Evolutionary conservation across 2,797 vertebrate genomes (phyloP), one percentile per base, ranked within the genome.

Genomic region (Anguilla anguilla): DNA sequence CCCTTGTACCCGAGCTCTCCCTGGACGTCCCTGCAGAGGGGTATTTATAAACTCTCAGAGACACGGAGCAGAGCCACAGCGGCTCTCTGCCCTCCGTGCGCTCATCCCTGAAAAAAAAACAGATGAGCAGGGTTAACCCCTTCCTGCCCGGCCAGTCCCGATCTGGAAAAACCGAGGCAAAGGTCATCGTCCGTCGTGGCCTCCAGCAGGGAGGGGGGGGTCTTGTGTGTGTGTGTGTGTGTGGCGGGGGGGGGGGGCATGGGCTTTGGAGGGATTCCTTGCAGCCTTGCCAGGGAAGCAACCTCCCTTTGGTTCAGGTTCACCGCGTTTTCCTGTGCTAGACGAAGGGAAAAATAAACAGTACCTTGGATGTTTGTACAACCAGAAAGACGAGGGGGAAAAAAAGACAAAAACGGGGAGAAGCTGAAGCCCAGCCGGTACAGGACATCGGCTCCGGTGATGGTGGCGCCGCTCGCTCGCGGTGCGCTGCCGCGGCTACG

Each of bases 1-100:
- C 85, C 88, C 72, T 59, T 87, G 55, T 85, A 86, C 86, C 88
- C 31, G 55, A 86, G 57, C 85, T 87, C 86, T 88, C 35, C 57
- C 64, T 72, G 88, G 88, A 87, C 79, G 83, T 89, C 92, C 92
- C 91, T 86, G 57, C 89, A 90, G 77, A 46, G 83, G 90, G 92
- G 91, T 95, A 94, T 96, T 95, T 95, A 94, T 95, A 94, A 94
- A 93, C 92, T 25, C 85, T 88, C 88, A 35, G 79, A 89, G 92
- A 94, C 91, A 93, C 94, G 91, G 93, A 93, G 93, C 92, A 92
- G 92, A 92, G 92, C 87, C 87, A 93, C 93, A 86, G 90, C 87
- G 90, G 88, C 86, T 89, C 86, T 83, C 89, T 93, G 89, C 72
- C 86, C 89, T 93, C 87, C 87, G 85, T 2, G 19, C 85, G 90